These are phyloP conservation scores for Drosophila heteroneura DNA, from an alignment of 2,888 invertebrate species.

Conservation along the genomic window DNA sequence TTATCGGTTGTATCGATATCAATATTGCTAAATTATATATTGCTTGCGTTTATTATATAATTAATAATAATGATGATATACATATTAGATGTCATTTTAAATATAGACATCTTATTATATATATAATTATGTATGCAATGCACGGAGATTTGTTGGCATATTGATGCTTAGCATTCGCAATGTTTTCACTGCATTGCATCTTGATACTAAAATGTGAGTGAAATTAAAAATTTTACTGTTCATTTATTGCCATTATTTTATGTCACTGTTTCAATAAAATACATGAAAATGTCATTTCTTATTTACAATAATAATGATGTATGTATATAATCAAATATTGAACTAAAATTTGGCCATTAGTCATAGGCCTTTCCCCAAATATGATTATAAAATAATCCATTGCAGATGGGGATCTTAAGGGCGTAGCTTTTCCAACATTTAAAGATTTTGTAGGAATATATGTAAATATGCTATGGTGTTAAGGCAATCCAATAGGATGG, in stretches of 20 bases:
- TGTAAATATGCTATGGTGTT: conserved; percentile 1
- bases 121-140: neutral
- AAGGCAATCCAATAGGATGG: conserved; percentile 41
- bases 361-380: neutral
- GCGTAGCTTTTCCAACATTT: conserved; percentile 5
- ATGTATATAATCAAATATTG: neutral
- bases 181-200: neutral
- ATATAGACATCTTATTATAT: neutral
- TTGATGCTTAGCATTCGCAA: neutral
- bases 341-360: neutral
- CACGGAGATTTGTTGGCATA: too few species aligned
- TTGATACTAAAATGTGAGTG: neutral
- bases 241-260: neutral
- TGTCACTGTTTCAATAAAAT: neutral
- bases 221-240: neutral
- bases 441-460: neutral
- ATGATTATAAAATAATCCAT: neutral
- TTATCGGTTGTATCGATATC: conserved; percentile 22
- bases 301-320: neutral
- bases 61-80: too few species aligned
- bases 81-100: neutral
- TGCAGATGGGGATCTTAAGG: neutral
- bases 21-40: neutral
- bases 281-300: neutral
- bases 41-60: conserved; percentile 13